Evolutionary conservation across 1,140 invertebrate species (phyloP).

Genomic region (Probaryconus sp.): DNA sequence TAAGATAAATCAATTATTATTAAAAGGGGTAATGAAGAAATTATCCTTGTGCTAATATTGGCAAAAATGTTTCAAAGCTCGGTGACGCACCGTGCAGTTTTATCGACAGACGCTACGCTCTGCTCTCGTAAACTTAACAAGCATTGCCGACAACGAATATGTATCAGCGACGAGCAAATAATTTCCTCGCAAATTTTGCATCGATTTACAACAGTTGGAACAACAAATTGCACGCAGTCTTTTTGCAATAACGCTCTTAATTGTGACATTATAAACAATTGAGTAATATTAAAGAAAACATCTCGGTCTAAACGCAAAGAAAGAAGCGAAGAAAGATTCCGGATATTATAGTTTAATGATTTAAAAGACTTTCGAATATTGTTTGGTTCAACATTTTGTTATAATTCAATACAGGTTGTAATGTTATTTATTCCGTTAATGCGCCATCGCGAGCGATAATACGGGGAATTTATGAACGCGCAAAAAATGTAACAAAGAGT

Average conservation of each 20-base stretch:
- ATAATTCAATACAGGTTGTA: slow-evolving; percentile 31
- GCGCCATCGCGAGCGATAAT: slow-evolving; percentile 34
- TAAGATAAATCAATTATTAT: no score
- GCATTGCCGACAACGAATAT: slow-evolving; percentile 48
- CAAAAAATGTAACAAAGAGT: slow-evolving; percentile 53
- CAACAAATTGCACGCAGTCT: not conserved
- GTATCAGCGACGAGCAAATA: slow-evolving; percentile 15
- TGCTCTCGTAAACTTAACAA: slow-evolving; percentile 15
- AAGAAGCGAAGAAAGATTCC: no score
- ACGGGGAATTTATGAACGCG: slow-evolving; percentile 41
- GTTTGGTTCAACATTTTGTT: slow-evolving; percentile 8
- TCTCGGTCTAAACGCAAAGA: no score
- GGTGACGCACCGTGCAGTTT: slow-evolving; percentile 6
- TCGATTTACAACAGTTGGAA: not conserved
- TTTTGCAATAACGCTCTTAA: not conserved
- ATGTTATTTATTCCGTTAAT: slow-evolving; percentile 36
- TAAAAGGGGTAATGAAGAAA: no score
- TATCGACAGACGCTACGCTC: slow-evolving; percentile 47
- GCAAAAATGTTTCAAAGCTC: no score
- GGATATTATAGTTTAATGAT: no score
- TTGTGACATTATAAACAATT: no score
- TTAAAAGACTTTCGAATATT: not conserved
- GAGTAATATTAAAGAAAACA: no score
- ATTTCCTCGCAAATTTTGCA: no score
- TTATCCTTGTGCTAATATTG: not conserved